Percentiles rank a stretch among this genome's conserved stretches.
Conservation (phyloP, 2,888 invertebrate species). For the Tipula unca region DNA sequence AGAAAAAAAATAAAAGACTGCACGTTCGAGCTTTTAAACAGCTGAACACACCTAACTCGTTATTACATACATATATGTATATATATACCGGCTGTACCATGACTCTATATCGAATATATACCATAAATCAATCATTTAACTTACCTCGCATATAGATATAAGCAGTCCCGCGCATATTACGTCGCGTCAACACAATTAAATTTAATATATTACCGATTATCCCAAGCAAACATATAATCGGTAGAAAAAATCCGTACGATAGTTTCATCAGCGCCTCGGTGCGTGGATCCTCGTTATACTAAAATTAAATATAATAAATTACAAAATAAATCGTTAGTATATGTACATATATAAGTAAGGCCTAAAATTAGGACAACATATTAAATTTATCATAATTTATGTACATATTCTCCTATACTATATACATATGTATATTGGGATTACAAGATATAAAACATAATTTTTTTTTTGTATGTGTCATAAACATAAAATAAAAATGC, state of each 20-base stretch:
- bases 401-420: not conserved
- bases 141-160: conserved; percentile 72
- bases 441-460: not conserved
- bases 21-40: not conserved
- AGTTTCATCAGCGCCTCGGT: conserved; percentile 50
- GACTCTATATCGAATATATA: not conserved
- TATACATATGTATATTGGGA: no score
- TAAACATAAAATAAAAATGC: not conserved
- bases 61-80: not conserved
- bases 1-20: not conserved
- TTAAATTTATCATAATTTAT: not conserved
- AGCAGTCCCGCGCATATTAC: conserved; percentile 69
- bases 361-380: not conserved
- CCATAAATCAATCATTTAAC: conserved; percentile 30
- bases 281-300: conserved; percentile 47
- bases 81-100: no score
- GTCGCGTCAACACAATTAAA: conserved; percentile 64
- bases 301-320: not conserved
- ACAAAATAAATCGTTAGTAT: not conserved
- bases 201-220: conserved; percentile 72
- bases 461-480: not conserved
- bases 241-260: conserved; percentile 58
- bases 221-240: conserved; percentile 60
- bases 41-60: not conserved
- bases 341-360: not conserved